Conservation (phyloP, 2,113 vertebrate species). For the Pelecanus crispus region DNA sequence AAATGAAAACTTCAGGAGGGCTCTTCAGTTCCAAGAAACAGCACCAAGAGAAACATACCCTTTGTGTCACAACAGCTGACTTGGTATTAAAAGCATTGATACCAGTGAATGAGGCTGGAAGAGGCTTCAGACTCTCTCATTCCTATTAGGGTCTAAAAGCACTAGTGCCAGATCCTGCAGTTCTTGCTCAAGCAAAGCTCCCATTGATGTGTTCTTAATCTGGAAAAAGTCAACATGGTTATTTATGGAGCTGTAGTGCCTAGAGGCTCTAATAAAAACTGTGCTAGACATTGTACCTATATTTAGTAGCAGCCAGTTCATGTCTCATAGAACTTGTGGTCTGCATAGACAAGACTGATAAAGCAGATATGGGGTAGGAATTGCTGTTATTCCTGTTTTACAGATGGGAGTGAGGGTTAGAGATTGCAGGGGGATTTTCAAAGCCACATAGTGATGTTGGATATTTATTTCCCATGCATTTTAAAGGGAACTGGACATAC, state of each 20-base stretch:
- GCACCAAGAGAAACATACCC: constrained; percentile 47
- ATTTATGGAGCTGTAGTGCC: constrained; percentile 58
- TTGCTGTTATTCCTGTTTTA: constrained; percentile 41
- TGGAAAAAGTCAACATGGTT: constrained; percentile 58
- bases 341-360: constrained; percentile 49
- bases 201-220: constrained; percentile 58
- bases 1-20: constrained; percentile 66
- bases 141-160: constrained; percentile 45
- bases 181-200: constrained; percentile 38
- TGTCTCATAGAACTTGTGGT: constrained; percentile 51
- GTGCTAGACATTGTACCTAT: constrained; percentile 52
- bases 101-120: constrained; percentile 49
- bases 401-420: not conserved
- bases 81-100: constrained; percentile 52
- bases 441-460: not conserved
- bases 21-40: constrained; percentile 53
- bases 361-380: constrained; percentile 24
- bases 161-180: constrained; percentile 41
- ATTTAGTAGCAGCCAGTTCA: constrained; percentile 55
- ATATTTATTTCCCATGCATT: not conserved
- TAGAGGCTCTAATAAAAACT: constrained; percentile 50
- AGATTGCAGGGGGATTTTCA: constrained; percentile 7
- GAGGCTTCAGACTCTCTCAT: constrained; percentile 14
- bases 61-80: constrained; percentile 55
- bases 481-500: not conserved